A percentile compares a stretch with the other conserved stretches of the same genome.
Evolutionary conservation across 2,113 vertebrate species (phyloP).

Genomic region (Podarcis cretensis): DNA sequence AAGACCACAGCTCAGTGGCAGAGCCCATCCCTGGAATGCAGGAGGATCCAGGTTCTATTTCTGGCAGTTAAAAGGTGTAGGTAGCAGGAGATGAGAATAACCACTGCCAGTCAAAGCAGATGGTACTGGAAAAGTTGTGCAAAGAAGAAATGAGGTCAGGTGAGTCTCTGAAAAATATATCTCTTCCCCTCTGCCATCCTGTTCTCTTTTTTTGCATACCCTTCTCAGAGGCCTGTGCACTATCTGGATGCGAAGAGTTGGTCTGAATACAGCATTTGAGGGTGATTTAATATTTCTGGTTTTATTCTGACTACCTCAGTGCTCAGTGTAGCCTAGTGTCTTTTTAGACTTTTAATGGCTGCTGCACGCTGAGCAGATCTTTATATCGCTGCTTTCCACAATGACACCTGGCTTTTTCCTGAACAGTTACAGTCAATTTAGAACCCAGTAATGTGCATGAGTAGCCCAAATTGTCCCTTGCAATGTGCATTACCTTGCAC

Average conservation of each 20-base stretch:
- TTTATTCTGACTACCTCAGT: background rate
- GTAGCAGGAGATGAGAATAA: background rate
- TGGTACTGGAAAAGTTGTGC: background rate
- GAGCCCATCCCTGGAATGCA: background rate
- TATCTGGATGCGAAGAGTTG: background rate
- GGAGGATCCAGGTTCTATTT: background rate
- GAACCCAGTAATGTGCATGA: slow-evolving; percentile 47
- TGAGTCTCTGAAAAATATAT: background rate
- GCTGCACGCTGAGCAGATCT: slow-evolving; percentile 21
- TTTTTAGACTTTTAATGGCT: slow-evolving; percentile 38
- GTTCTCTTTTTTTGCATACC: too few relatives aligned
- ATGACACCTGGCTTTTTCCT: slow-evolving; percentile 18
- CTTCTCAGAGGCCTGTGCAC: background rate
- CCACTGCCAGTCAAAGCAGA: background rate
- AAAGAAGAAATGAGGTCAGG: background rate
- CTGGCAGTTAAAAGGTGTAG: background rate
- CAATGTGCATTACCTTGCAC: slow-evolving; percentile 48
- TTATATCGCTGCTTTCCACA: slow-evolving; percentile 37
- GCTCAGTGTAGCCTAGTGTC: background rate
- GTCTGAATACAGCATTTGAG: background rate
- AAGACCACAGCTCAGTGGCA: background rate
- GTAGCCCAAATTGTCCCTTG: slow-evolving; percentile 52
- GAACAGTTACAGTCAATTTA: slow-evolving; percentile 54
- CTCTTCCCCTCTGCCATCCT: background rate
- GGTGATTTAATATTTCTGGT: slow-evolving; percentile 11